Evolutionary conservation across 2,797 vertebrate genomes (phyloP), one percentile per base, ranked within the genome.

Genomic region (Scarus forsteni): DNA sequence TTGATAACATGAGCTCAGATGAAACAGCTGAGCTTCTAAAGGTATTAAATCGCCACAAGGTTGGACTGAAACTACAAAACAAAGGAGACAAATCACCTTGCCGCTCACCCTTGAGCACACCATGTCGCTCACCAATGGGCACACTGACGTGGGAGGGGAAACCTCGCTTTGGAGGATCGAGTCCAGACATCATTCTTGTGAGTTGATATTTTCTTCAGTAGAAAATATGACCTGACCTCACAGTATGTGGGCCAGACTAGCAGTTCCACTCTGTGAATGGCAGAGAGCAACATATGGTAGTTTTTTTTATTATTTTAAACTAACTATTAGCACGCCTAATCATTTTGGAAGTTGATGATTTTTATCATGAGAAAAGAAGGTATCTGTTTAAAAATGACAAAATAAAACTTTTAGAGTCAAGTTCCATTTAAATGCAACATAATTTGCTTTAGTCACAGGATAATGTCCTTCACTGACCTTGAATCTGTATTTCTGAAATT

Each of bases 31-130:
- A 97, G 15, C 88, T 99, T 52, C 91, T 99, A 73, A 95, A 94
- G 83, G 96, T 92, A 75, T 83, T 99, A 83, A 96, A 96, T 10
- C 94, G 94, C 40, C 97, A 98, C 90, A 96, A 96, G 0, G 95
- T 98, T 83, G 97, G 97, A 49, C 91, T 99, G 72, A 97, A 98
- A 91, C 90, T 99, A 75, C 97, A 99, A 85, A 96, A 98, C 39
- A 96, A 94, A 35, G 96, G 95, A 16, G 97, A 98, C 81, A 95
- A 89, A 38, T 96, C 97, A 5, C 96, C 97, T 0, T 89, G 83
- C 76, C 95, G 94, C 64, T 95, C 95, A 1, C 94, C 95, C 18
- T 52, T 93, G 85, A 93, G 93, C 53, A 94, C 94, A 65, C 92
- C 92, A 39, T 94, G 93, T 74, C 96, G 96, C 60, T 95, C 94